phyloP scores from a whole-genome alignment of 2,113 vertebrate genomes.

The Ginglymostoma cirratum region DNA sequence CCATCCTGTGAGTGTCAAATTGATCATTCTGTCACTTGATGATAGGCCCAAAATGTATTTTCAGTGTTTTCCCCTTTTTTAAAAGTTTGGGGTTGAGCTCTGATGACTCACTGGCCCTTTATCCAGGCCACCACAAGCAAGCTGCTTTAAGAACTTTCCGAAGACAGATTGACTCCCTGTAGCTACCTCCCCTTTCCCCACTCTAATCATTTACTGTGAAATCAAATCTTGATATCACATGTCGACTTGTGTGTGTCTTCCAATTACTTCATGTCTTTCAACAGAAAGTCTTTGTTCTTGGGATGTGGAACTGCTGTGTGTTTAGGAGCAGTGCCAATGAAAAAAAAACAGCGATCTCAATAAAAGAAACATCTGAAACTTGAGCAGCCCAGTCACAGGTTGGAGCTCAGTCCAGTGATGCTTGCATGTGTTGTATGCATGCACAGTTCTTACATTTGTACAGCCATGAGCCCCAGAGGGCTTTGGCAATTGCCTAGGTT shows the following conservation, averaged over 20 bases:
- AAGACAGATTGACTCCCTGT: background rate
- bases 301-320: conserved; percentile 11
- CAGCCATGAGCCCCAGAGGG: background rate
- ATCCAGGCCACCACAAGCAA: background rate
- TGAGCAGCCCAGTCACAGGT: background rate
- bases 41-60: background rate
- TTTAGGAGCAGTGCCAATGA: conserved; percentile 10
- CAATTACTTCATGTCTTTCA: background rate
- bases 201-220: background rate
- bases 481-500: background rate
- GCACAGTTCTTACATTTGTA: background rate
- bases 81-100: background rate
- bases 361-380: background rate
- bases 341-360: background rate
- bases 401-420: background rate
- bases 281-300: background rate
- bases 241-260: background rate
- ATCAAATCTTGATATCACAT: background rate
- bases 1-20: background rate
- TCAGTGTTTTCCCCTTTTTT: no score
- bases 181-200: background rate
- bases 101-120: background rate
- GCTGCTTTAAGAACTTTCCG: background rate
- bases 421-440: conserved; percentile 6
- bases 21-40: background rate